Base-by-base conservation (phyloP, 2,797 vertebrate genomes). In the Emys orbicularis region DNA sequence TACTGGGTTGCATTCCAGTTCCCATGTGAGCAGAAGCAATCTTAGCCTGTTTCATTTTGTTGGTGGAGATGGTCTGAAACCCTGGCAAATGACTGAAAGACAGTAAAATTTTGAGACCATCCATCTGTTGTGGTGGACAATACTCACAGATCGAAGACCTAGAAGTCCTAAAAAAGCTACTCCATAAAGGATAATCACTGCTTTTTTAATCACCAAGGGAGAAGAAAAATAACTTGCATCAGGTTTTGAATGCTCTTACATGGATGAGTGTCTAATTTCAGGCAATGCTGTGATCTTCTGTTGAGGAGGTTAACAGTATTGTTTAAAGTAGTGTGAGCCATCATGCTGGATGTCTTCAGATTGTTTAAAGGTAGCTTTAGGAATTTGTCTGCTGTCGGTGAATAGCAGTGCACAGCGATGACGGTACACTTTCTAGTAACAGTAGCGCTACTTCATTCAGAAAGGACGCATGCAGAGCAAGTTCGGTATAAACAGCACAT, bases 71-170 rank as follows among this genome's bases (percentile, higher is more conserved):
- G 19, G 79, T 27, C 16, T 79, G 44, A 87, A 68, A 25, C 1
- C 0, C 47, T 90, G 25, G 2, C 49, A 0, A 9, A 9, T 74
- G 68, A n/a, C 21, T 44, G 21, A 37, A 44, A 21, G 21, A 65
- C 18, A n/a, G 31, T n/a, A 65, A 65, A n/a, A 37, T 65, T 19
- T 19, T 65, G 61, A 65, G 61, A n/a, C 61, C 34, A 9, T 65
- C 16, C 61, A 34, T 65, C 29, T 44, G 1, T 23, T 50, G 5
- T 65, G 4, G 11, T 0, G 1, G 6, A 34, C 89, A 53, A 8
- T 61, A 44, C 93, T 79, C 23, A 47, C 16, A 0, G 0, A 31
- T 8, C 84, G 59, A 65, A 68, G 31, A 61, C 18, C 0, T 0
- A 23, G 27, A 34, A 2, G 79, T 94, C 34, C 34, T 92, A 72